Evolutionary conservation across 2,113 vertebrate genomes (phyloP), one percentile per base, ranked within the genome.

Genomic region (Scomber colias): DNA sequence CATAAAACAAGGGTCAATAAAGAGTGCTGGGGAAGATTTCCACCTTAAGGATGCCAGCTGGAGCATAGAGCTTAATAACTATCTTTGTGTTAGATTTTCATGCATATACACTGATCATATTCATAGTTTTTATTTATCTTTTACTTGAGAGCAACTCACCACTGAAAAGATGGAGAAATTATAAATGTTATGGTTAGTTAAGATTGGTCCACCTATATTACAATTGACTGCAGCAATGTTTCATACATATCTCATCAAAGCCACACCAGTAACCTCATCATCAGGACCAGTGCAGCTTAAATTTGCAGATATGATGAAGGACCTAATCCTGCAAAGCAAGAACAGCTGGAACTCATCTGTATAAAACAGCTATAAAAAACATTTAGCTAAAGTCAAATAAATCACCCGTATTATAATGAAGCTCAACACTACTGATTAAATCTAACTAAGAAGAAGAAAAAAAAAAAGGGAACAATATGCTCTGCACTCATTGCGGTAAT

Each of bases 131-230:
- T 27, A 27, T 27, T 27, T 27, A 1, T 27, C 24, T 27, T 27
- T 27, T 27, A 27, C 24, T 27, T 27, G 24, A 27, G 24, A 27
- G 24, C 24, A 27, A 27, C 24, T 27, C 24, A 27, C 24, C 24
- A 27, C 1, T 27, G 24, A 27, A 27, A 2, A 27, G 24, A 27
- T 27, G 24, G 24, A 27, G 24, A 27, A 27, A 27, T 27, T 27
- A 27, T 27, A 27, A 27, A 27, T 27, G 24, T 27, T 27, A 27
- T 2, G 24, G 24, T 27, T 27, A 27, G 24, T 27, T 27, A 27
- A 14, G 60, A 56, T 45, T 27, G 57, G 71, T 71, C 71, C 53
- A 68, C 46, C 64, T 75, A 4, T 6, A 40, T 40, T 40, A 9
- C 8, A 40, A 9, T 40, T 40, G 7, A 21, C 48, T 70, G 63